Conservation (phyloP, 2,888 invertebrate genomes). For the Cerceris ruficornis region DNA sequence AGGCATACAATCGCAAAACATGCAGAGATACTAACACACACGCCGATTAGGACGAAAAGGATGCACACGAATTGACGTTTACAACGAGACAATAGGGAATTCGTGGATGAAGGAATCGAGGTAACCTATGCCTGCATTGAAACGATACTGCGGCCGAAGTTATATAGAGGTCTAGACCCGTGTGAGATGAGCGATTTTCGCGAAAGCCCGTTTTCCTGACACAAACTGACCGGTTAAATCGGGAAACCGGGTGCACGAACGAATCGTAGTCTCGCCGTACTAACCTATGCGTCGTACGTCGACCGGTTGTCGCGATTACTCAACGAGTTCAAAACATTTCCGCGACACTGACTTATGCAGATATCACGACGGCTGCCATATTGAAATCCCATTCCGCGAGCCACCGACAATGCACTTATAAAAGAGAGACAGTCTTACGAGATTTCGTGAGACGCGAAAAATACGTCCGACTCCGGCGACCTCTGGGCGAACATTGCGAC, state of each 20-base stretch:
- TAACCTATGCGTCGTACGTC: constrained; percentile 76
- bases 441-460: constrained; percentile 23
- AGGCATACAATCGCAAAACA: constrained; percentile 29
- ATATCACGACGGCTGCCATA: constrained; percentile 75
- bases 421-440: constrained; percentile 29
- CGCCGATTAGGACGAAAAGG: not conserved
- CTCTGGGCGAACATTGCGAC: not conserved
- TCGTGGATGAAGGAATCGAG: not conserved
- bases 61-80: too few species aligned
- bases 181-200: constrained; percentile 39
- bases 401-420: constrained; percentile 44
- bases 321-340: constrained; percentile 74
- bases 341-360: constrained; percentile 73
- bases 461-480: not conserved
- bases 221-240: constrained; percentile 38
- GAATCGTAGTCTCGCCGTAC: constrained; percentile 59
- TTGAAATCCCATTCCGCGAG: constrained; percentile 69
- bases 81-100: too few species aligned
- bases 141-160: constrained; percentile 32
- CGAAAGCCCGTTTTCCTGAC: constrained; percentile 56
- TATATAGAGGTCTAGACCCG: constrained; percentile 31
- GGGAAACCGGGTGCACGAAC: constrained; percentile 16
- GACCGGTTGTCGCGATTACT: constrained; percentile 74
- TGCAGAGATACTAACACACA: not conserved
- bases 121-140: constrained; percentile 46